phyloP scores from a whole-genome alignment of 2,888 invertebrate genomes.

The Agrochola circellaris region DNA sequence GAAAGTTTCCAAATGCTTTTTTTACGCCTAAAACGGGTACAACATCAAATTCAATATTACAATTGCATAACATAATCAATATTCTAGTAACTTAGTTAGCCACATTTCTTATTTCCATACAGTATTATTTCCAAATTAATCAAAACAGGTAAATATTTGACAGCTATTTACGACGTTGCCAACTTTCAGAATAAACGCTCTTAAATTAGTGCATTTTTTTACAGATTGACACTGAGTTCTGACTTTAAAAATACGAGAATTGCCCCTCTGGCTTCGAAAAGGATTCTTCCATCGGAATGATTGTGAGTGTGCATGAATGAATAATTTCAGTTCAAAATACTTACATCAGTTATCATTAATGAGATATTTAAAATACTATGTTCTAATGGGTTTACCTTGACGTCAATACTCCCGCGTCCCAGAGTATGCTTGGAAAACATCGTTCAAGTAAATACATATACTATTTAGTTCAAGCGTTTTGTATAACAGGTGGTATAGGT shows the following conservation, averaged over 20 bases:
- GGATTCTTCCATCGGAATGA: background rate
- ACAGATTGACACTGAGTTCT: background rate
- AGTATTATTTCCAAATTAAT: too few species aligned
- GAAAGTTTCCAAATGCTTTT: too few species aligned
- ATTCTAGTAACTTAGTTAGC: too few species aligned
- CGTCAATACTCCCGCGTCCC: constrained; percentile 92
- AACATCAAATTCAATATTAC: too few species aligned
- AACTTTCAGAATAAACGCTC: too few species aligned
- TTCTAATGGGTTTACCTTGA: constrained; percentile 90
- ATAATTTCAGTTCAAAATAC: constrained; percentile 31
- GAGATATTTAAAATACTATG: constrained; percentile 54
- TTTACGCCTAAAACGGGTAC: too few species aligned
- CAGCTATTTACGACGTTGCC: too few species aligned
- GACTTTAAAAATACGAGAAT: background rate
- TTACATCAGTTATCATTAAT: constrained; percentile 51
- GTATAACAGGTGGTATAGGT: background rate
- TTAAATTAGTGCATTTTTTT: background rate
- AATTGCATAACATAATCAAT: too few species aligned
- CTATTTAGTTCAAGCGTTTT: constrained; percentile 24
- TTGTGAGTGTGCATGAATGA: constrained; percentile 27
- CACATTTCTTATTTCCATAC: too few species aligned
- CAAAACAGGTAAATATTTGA: too few species aligned
- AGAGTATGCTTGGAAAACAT: constrained; percentile 90
- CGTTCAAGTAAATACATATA: constrained; percentile 50
- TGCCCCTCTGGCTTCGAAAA: background rate